These are phyloP conservation scores for Sebastes schlegelii DNA, from an alignment of 2,113 vertebrate genomes.

Conservation along the genomic window DNA sequence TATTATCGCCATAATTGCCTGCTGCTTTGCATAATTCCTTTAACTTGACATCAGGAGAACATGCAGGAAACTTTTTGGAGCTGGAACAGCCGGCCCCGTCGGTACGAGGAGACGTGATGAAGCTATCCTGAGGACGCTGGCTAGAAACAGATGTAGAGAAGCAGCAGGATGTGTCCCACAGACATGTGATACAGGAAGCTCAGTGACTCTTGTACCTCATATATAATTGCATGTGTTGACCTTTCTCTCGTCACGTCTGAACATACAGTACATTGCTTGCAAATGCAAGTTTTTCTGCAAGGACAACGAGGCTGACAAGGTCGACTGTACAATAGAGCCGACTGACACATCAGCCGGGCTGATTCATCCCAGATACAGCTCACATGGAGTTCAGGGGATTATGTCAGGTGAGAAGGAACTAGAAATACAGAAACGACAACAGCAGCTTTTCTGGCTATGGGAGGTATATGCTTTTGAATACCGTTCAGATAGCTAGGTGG, in stretches of 20 bases:
- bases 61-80: conserved; percentile 13
- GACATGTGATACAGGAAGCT: conserved; percentile 6
- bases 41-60: conserved; percentile 1
- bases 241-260: not conserved
- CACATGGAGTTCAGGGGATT: too few relatives aligned
- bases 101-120: not conserved
- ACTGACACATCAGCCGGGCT: not conserved
- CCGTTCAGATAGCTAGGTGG: not conserved
- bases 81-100: not conserved
- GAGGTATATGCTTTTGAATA: too few relatives aligned
- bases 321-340: not conserved
- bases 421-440: too few relatives aligned
- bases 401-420: not conserved
- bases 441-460: too few relatives aligned
- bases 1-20: conserved; percentile 56
- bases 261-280: conserved; percentile 1
- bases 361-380: not conserved
- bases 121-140: not conserved
- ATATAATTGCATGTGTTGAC: conserved; percentile 28
- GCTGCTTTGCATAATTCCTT: conserved; percentile 53
- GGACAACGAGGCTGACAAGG: not conserved
- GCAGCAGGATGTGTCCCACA: conserved; percentile 1
- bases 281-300: not conserved
- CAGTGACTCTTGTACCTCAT: not conserved
- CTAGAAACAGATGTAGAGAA: not conserved